These are phyloP conservation scores for Penelope pileata DNA, from an alignment of 2,113 vertebrate genomes.

Conservation along the genomic window DNA sequence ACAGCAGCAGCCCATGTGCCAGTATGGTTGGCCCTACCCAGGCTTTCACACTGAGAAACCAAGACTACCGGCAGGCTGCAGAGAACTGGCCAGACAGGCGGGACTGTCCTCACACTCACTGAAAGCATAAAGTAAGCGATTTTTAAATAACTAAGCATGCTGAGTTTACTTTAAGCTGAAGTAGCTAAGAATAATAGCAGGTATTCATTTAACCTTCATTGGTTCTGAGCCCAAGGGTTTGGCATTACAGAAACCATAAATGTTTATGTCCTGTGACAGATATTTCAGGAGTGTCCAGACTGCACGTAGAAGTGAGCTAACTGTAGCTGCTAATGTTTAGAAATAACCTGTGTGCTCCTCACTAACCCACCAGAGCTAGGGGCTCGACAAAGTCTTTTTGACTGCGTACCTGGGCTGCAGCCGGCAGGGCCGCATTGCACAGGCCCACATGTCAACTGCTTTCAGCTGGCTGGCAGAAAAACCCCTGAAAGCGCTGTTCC, in stretches of 20 bases:
- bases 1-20: background rate
- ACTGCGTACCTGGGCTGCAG: background rate
- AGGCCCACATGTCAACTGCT: background rate
- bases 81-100: background rate
- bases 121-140: background rate
- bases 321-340: background rate
- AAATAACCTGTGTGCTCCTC: slow-evolving; percentile 44
- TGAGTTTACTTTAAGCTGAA: background rate
- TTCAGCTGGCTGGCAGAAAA: slow-evolving; percentile 11
- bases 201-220: slow-evolving; percentile 13
- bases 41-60: background rate
- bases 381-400: slow-evolving; percentile 45
- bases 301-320: slow-evolving; percentile 25
- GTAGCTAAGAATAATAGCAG: slow-evolving; percentile 5
- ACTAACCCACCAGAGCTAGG: background rate
- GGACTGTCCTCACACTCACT: background rate
- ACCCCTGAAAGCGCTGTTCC: background rate
- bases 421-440: background rate
- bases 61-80: background rate
- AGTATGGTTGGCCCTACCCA: background rate
- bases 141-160: background rate
- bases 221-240: slow-evolving; percentile 11
- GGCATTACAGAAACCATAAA: background rate
- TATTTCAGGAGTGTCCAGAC: background rate
- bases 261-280: slow-evolving; percentile 25